Conservation (phyloP, 2,888 invertebrate species). For the Stictocephala bisonia region DNA sequence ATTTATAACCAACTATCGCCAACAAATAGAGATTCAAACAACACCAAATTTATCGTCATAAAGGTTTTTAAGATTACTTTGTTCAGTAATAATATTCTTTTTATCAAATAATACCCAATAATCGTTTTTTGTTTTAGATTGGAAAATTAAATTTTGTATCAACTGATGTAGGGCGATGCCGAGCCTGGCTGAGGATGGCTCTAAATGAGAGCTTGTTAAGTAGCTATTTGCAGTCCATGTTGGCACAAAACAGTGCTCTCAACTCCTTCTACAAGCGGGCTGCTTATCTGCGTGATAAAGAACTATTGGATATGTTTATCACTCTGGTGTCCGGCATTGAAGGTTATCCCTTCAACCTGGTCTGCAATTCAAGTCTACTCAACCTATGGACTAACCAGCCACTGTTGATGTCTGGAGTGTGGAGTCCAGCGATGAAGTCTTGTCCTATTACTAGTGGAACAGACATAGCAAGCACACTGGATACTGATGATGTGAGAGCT, state of each 20-base stretch:
- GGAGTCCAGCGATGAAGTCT: constrained; percentile 82
- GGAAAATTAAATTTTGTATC: constrained; percentile 81
- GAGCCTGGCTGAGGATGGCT: constrained; percentile 91
- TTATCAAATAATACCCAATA: constrained; percentile 14
- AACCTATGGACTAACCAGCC: constrained; percentile 91
- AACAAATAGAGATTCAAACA: too few relatives aligned
- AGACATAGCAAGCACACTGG: constrained; percentile 77
- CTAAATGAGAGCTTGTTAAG: constrained; percentile 89
- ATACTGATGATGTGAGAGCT: constrained; percentile 40
- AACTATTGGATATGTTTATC: constrained; percentile 82
- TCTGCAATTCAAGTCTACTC: constrained; percentile 85
- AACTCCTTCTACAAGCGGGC: constrained; percentile 84
- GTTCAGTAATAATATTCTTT: too few relatives aligned
- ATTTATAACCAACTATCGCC: too few relatives aligned
- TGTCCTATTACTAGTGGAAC: constrained; percentile 70
- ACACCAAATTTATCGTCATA: too few relatives aligned
- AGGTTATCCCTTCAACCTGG: constrained; percentile 73
- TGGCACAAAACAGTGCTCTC: constrained; percentile 79
- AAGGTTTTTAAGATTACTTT: too few relatives aligned
- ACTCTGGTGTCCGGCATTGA: constrained; percentile 82
- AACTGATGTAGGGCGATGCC: constrained; percentile 90
- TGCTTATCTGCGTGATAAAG: constrained; percentile 86
- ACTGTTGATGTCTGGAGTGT: constrained; percentile 84
- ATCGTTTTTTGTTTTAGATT: constrained; percentile 67
- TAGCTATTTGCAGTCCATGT: constrained; percentile 86